These are phyloP conservation scores for Baryphthengus martii DNA, from an alignment of 2,113 vertebrate species.

Conservation along the genomic window DNA sequence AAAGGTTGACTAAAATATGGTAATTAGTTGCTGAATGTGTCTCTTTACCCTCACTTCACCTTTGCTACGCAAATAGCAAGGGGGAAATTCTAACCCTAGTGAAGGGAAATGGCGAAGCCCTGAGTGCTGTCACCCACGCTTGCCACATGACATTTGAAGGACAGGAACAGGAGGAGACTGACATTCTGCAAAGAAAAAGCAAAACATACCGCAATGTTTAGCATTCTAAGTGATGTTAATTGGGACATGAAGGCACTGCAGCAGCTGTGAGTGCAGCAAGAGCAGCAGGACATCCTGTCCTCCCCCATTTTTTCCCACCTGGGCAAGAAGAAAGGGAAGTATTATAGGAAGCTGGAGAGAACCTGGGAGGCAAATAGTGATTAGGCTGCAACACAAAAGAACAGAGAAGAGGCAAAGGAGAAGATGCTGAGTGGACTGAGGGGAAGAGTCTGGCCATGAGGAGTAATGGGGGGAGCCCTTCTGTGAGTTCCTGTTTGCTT, in stretches of 20 bases:
- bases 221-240: not conserved
- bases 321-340: not conserved
- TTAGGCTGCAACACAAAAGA: not conserved
- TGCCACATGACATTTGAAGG: not conserved
- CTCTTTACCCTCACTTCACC: not conserved
- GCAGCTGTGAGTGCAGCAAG: not conserved
- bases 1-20: not conserved
- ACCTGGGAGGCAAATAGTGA: not conserved
- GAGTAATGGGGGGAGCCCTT: not conserved
- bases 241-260: not conserved
- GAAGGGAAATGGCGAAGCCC: not conserved
- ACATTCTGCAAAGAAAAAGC: not conserved
- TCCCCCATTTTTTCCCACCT: not conserved
- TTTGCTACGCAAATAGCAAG: constrained; percentile 19
- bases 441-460: not conserved
- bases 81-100: not conserved
- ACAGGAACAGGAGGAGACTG: not conserved
- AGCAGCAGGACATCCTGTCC: not conserved
- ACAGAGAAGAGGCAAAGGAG: not conserved
- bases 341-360: not conserved
- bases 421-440: not conserved
- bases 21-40: not conserved
- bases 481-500: not conserved
- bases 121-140: not conserved
- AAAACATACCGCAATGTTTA: not conserved